Evolutionary conservation across 2,113 vertebrate genomes (phyloP), one percentile per base, ranked within the genome.

Genomic region (Vireo altiloquus): DNA sequence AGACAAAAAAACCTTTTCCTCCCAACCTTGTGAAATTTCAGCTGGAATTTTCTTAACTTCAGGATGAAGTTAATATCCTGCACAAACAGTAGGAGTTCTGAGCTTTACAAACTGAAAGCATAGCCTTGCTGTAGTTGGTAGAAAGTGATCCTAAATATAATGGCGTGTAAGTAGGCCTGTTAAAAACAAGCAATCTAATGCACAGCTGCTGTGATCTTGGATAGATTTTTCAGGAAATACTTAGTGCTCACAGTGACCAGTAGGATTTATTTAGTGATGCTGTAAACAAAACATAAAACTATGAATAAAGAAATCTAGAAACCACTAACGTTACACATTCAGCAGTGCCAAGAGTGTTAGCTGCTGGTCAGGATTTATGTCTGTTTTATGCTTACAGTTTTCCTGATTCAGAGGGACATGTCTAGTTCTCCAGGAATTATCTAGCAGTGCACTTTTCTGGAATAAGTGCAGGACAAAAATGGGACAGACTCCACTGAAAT

Each of bases 281-380:
- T 74, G 15, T 69, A 69, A 83, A 33, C 15, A 78, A 68, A 80
- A 42, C 20, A 42, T 1, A 65, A 69, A 78, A 42, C 37, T 83
- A 33, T 56, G 63, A 50, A 21, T 61, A 5, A 77, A 70, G 27
- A 53, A 42, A 56, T 68, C 23, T 71, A 42, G 52, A 94, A 78
- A 3, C 6, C 22, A 44, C 23, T 72, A 56, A 35, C 0, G 7
- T 42, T 71, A 21, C 0, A 0, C 8, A 13, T 66, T 59, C 40
- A n/a, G 10, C 40, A 65, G 17, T 70, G 21, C 27, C 24, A 15
- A 9, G 72, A 35, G 3, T 44, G n/a, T 77, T 80, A 71, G 17
- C 33, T 52, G 19, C n/a, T 77, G 35, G 37, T 52, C 47, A 79
- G 49, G 44, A 90, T 42, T 64, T 59, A 15, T 24, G 47, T 70